phyloP scores from a whole-genome alignment of 2,888 invertebrate species.

The Xylota segnis region DNA sequence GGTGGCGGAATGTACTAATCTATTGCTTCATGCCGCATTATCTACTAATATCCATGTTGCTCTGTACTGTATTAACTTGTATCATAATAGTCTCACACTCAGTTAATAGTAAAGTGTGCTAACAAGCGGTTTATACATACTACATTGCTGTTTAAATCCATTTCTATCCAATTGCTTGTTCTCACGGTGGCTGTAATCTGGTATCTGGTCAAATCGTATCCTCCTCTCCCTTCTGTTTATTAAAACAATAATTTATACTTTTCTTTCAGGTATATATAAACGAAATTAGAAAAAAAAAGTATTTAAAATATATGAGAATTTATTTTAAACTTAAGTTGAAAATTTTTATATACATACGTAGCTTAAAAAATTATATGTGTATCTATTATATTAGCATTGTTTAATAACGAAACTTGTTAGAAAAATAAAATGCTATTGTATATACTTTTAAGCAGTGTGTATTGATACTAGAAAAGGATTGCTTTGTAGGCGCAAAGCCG shows the following conservation, averaged over 20 bases:
- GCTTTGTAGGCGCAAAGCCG: too few species aligned
- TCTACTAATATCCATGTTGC: constrained; percentile 52
- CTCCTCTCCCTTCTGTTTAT: constrained; percentile 48
- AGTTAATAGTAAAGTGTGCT: constrained; percentile 11
- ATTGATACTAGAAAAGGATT: background rate
- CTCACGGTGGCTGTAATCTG: constrained; percentile 63
- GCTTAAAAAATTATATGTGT: constrained; percentile 70
- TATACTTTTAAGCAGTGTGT: constrained; percentile 44
- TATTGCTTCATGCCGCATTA: constrained; percentile 27
- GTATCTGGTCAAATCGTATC: constrained; percentile 63
- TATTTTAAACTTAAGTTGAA: constrained; percentile 67
- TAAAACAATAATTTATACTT: constrained; percentile 48
- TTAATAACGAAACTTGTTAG: constrained; percentile 62
- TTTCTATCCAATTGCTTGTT: constrained; percentile 41
- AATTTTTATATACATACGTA: constrained; percentile 68
- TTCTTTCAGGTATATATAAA: constrained; percentile 73
- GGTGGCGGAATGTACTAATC: constrained; percentile 36
- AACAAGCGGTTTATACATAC: constrained; percentile 6
- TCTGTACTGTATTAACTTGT: constrained; percentile 26
- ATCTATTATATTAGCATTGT: constrained; percentile 65
- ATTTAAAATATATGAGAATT: constrained; percentile 65
- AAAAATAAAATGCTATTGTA: constrained; percentile 74
- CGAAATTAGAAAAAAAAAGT: constrained; percentile 64
- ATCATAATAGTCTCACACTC: constrained; percentile 48
- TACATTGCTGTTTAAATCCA: constrained; percentile 31